A percentile compares a stretch with the other conserved stretches of the same genome.
Conservation (phyloP, 2,113 vertebrate genomes). For the Triplophysa siluroides region DNA sequence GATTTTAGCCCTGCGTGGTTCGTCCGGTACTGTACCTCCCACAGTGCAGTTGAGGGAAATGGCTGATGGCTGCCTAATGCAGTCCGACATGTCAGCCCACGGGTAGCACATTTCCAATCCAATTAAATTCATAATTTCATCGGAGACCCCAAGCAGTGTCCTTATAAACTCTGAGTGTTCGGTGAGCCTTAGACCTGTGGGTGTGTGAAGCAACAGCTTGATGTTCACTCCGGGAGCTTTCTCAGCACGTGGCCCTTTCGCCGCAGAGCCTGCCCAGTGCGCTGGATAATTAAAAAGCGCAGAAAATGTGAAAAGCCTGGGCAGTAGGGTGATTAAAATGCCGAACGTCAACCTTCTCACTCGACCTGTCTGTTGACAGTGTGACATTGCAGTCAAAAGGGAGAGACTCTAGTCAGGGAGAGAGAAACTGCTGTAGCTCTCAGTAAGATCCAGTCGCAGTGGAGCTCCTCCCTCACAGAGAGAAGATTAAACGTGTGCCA, state of each 20-base stretch:
- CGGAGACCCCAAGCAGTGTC: slow-evolving; percentile 42
- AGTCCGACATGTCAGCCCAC: slow-evolving; percentile 45
- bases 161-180: slow-evolving; percentile 36
- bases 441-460: neutral
- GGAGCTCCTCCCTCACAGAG: slow-evolving; percentile 29
- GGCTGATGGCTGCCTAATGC: slow-evolving; percentile 41
- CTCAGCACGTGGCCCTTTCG: slow-evolving; percentile 33
- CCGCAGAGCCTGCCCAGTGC: slow-evolving; percentile 44
- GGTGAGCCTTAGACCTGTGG: slow-evolving; percentile 42
- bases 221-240: slow-evolving; percentile 36
- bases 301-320: slow-evolving; percentile 23
- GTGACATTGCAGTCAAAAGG: slow-evolving; percentile 51
- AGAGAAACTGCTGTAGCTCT: slow-evolving; percentile 1
- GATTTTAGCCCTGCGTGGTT: neutral
- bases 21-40: slow-evolving; percentile 15
- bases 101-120: slow-evolving; percentile 50
- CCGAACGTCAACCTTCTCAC: slow-evolving; percentile 46
- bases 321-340: slow-evolving; percentile 51
- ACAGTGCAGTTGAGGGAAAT: slow-evolving; percentile 33
- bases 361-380: slow-evolving; percentile 46
- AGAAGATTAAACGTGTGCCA: slow-evolving; percentile 30
- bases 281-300: slow-evolving; percentile 53
- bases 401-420: slow-evolving; percentile 36
- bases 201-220: slow-evolving; percentile 24
- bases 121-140: slow-evolving; percentile 58